Evolutionary conservation across 2,797 vertebrate genomes (phyloP), one percentile per base, ranked within the genome.

Genomic region (Amblyopsis hoosieri): DNA sequence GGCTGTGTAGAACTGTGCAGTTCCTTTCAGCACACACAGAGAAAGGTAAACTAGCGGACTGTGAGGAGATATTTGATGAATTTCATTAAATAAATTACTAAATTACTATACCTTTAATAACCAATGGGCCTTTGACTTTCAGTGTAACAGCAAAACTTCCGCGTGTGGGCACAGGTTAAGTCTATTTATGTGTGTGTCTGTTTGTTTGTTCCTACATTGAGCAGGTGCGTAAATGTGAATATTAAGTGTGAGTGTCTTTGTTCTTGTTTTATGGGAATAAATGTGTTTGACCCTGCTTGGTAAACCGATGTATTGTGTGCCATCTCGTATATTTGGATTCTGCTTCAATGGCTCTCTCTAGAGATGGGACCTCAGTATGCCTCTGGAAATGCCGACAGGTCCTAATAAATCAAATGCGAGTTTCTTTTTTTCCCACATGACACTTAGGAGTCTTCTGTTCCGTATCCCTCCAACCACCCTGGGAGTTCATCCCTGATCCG

Each of bases 401-500:
- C 2, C 15, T 53, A 69, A 74, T 79, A 78, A 84, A 86, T 85
- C 78, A 76, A 73, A 76, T 12, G 17, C 47, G 48, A 51, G 64
- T 71, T 77, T 72, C 57, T 70, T 29, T 13, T 48, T 42, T 42
- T 42, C 9, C 37, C 37, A 42, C 37, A 42, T 9, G 19, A 58
- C 64, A 73, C 29, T 17, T 55, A 17, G 9, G 15, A 31, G 31
- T 63, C 63, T 13, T 48, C 12, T 45, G 57, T 74, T 76, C 23
- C 23, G 23, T 29, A 29, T 51, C 47, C 56, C 60, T 81, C 59
- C 63, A 37, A 48, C 33, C 57, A 37, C n/a, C 67, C 67, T 48
- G 48, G 55, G 50, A 65, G 66, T 72, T 62, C 23, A 15, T 60
- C 68, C 69, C 50, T 46, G 66, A 59, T 29, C 13, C 17, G 59